These are phyloP conservation scores for Thryonomys swinderianus DNA, from an alignment of 2,113 vertebrate species.

Conservation along the genomic window DNA sequence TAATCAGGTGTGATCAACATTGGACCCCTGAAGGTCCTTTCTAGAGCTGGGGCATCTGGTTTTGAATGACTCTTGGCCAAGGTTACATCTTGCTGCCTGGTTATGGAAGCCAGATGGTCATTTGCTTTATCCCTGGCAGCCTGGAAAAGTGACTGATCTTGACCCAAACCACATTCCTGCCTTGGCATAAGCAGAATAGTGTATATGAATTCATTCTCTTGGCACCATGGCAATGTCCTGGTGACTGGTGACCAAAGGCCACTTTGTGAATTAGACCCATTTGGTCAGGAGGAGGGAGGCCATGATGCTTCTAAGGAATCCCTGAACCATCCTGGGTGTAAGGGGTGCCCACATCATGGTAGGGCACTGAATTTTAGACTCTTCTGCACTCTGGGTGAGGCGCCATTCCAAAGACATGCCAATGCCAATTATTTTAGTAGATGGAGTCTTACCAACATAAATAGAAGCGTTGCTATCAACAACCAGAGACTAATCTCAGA, in stretches of 20 bases:
- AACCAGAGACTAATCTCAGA: neutral
- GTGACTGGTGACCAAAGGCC: neutral
- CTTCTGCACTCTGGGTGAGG: neutral
- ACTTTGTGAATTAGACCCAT: neutral
- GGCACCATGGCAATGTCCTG: neutral
- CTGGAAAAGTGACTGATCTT: neutral
- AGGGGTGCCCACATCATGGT: accelerated
- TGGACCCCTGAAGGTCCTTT: neutral
- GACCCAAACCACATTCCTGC: neutral
- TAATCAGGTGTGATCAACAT: neutral
- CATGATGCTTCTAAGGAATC: neutral
- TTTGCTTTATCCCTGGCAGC: neutral
- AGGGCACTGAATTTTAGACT: neutral
- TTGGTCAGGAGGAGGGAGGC: neutral
- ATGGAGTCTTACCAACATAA: neutral
- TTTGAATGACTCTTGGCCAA: neutral
- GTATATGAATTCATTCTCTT: neutral
- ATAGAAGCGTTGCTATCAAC: neutral
- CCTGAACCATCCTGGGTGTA: accelerated
- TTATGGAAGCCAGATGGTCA: neutral
- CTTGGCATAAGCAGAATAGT: neutral
- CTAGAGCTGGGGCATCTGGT: neutral
- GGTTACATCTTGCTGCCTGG: neutral
- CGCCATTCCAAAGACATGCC: too few species aligned
- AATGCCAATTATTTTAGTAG: neutral